Conservation (phyloP, 2,888 invertebrate genomes). For the Brachyptera putata region DNA sequence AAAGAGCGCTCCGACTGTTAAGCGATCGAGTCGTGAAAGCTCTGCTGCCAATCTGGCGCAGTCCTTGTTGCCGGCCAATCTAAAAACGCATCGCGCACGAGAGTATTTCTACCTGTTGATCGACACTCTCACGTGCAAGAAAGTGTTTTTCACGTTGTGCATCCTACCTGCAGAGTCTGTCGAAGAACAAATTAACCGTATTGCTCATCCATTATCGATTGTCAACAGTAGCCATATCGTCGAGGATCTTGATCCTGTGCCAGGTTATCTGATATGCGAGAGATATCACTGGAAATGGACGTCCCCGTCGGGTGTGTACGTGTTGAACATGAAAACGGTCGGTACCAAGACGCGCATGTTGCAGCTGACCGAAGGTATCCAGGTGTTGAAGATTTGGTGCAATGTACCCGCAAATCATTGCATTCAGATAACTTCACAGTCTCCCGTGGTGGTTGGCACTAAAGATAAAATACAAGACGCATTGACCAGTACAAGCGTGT, state of each 20-base stretch:
- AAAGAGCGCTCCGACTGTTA: neutral
- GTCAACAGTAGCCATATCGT: too few species aligned
- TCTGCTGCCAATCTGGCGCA: neutral
- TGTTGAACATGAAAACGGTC: neutral
- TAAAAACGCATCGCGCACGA: neutral
- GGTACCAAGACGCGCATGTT: slow-evolving; percentile 11
- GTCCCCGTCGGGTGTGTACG: neutral
- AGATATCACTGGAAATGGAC: neutral
- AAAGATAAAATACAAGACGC: neutral
- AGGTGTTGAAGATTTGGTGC: slow-evolving; percentile 7
- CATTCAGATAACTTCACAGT: slow-evolving; percentile 8
- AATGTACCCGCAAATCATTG: slow-evolving; percentile 10
- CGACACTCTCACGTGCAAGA: slow-evolving; percentile 12
- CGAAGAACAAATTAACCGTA: neutral
- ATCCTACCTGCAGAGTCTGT: neutral
- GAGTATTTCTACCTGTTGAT: neutral
- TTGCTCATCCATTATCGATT: neutral
- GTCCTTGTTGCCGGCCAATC: too few species aligned
- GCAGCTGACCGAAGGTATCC: slow-evolving; percentile 16
- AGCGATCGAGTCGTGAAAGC: neutral
- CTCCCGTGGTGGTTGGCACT: neutral
- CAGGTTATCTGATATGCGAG: too few species aligned
- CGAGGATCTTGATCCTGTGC: too few species aligned
- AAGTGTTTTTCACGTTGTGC: neutral
- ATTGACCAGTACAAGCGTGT: neutral